Base-by-base conservation (phyloP, 2,113 vertebrate genomes). In the Oxygymnocypris stewartii region DNA sequence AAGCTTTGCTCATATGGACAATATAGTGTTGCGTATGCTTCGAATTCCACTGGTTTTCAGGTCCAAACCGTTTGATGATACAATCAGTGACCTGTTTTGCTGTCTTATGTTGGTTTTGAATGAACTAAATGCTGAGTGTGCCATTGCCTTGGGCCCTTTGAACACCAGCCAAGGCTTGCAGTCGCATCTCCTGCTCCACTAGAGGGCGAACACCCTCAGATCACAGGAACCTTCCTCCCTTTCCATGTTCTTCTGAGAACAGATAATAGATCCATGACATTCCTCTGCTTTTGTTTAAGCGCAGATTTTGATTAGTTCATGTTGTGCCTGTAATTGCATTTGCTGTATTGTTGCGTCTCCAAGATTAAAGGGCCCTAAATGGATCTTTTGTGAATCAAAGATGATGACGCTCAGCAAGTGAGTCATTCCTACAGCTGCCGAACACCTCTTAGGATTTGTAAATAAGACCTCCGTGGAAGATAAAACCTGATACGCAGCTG, bases 401-500 rank as follows among this genome's bases (percentile, higher is more conserved):
- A 88, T 42, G 16, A 42, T 65, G 76, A 44, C 37, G 71, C 59
- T 86, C n/a, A 1, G 13, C 25, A 75, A 84, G 76, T 89, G 88
- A 90, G 67, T 88, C 87, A 89, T 82, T 51, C 12, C 6, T 84
- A 80, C 88, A 89, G 87, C 87, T 88, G 85, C 77, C 69, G 87
- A 44, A 57, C 82, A 87, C 85, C 82, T 90, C 49, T 82, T 69
- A 84, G 79, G 67, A 77, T 87, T 87, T 87, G 79, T 84, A 81
- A 86, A 90, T 73, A 82, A 90, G 85, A 88, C 87, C 88, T 86
- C 85, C 88, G 23, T 80, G 76, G 71, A 86, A 84, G 76, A 86
- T 87, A 75, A 88, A 78, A 63, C 69, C 85, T 61, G 20, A 85
- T 51, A 59, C 85, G 28, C 77, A 74, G 84, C 67, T 37, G 71